Percentiles rank a stretch among this genome's conserved stretches.
These are phyloP conservation scores for Periophthalmus modestus DNA, from an alignment of 2,113 vertebrate genomes.

Conservation along the genomic window DNA sequence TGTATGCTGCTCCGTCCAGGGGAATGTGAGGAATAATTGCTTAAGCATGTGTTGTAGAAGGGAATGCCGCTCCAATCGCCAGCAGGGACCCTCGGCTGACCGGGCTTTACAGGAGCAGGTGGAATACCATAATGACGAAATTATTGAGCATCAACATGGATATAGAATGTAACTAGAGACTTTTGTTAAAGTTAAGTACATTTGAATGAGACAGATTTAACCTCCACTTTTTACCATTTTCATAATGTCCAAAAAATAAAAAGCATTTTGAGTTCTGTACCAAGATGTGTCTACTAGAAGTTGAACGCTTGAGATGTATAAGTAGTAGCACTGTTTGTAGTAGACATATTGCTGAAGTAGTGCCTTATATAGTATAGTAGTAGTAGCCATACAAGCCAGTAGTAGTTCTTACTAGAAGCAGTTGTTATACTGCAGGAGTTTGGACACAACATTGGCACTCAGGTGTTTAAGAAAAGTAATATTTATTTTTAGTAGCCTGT, in stretches of 20 bases:
- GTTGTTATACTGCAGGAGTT: no score
- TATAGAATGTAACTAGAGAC: neutral
- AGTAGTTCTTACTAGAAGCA: no score
- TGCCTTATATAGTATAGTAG: no score
- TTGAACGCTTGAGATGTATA: neutral
- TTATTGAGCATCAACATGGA: conserved; percentile 8
- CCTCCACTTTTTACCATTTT: no score
- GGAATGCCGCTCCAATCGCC: conserved; percentile 49
- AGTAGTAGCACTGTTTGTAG: neutral
- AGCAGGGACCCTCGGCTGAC: conserved; percentile 46
- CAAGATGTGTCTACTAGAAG: no score
- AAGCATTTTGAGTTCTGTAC: no score
- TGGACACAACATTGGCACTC: no score
- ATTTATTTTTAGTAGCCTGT: neutral
- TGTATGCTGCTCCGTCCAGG: conserved; percentile 49
- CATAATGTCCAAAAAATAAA: no score
- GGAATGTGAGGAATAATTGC: conserved; percentile 73
- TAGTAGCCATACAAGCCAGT: no score
- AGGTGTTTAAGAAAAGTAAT: no score
- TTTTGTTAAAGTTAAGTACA: neutral
- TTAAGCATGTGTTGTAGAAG: conserved; percentile 74
- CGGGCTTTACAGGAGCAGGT: conserved; percentile 64
- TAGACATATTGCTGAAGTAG: neutral
- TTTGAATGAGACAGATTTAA: neutral
- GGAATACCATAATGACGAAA: conserved; percentile 31